Base-by-base conservation (phyloP, 2,888 invertebrate genomes). In the Alloplasta piceator region DNA sequence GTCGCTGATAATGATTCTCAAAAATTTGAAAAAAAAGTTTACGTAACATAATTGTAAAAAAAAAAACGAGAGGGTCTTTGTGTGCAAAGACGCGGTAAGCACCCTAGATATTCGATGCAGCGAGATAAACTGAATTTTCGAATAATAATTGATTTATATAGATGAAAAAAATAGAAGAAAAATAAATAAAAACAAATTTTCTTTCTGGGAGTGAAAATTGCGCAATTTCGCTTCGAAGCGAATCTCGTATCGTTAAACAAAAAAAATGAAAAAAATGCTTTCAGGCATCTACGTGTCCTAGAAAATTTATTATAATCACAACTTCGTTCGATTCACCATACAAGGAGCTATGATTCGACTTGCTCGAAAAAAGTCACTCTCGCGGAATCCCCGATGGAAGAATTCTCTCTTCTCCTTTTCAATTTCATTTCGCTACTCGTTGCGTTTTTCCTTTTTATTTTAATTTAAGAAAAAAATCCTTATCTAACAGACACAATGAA, bases 241-340 rank as follows among this genome's bases (percentile, higher is more conserved):
- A 56, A n/a, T n/a, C n/a, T n/a, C n/a, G n/a, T n/a, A n/a, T 43
- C 43, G 43, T 48, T 38, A 46, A 43, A 74, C n/a, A 75, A 64
- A 43, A 71, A 63, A 50, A 70, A 43, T 50, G 10, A 41, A 71
- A 85, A 85, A 87, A 87, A 87, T 87, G 84, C 85, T 86, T 83
- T 83, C 66, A 84, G 86, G 87, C 87, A 86, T 80, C 71, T 85
- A 83, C 82, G 86, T 84, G 86, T 85, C 84, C 86, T 84, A 87
- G 81, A 85, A 86, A 86, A 84, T 86, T 86, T 86, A 85, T 86
- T 85, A 89, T 88, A 90, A 90, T 90, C 86, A 89, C 88, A 89
- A 87, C 85, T 84, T 87, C 83, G 70, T 84, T 86, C 83, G 78
- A 79, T 80, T 26, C 76, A 78, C 83, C 86, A 66, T 86, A 84